Base-by-base conservation (phyloP, 2,113 vertebrate species). In the Dasyprocta punctata region DNA sequence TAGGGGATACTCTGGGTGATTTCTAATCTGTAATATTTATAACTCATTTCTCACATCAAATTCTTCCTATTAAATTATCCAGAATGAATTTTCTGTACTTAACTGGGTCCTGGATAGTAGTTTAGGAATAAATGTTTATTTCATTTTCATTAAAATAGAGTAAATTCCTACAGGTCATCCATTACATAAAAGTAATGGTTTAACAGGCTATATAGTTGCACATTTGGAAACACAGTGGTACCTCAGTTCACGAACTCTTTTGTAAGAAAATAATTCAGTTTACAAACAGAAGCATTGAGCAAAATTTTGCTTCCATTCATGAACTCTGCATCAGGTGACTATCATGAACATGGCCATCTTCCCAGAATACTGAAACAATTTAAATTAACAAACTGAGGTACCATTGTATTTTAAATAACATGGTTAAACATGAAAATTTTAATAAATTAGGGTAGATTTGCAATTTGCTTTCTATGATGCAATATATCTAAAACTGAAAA, bases 371-470 rank as follows among this genome's bases (percentile, higher is more conserved):
- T 47, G 24, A 5, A 75, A 47, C 24, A 47, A 75, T 47, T 75
- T 75, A 75, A 75, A 24, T 75, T 75, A 1, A 6, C 13, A 41
- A 47, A 44, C 24, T 12, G 5, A 75, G 24, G 73, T 47, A 47
- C 41, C 20, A 5, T 41, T 47, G 41, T 12, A 93, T 93, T 94
- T 65, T n/a, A 47, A 65, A 65, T 81, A 97, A 56, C 6, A 63
- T 4, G 19, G 52, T 89, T 63, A 69, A 95, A 95, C 2, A 86
- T 17, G 12, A 44, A 65, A 30, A 5, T 61, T 49, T 89, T 75
- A 97, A 95, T 92, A 97, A 97, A 95, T 92, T 94, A 93, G 85
- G 44, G 49, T 54, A 69, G 6, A 82, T 93, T 80, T 95, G 4
- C 63, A 96, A 89, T 94, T 97, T 95, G 36, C n/a, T 67, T 86